A percentile compares a stretch with the other conserved stretches of the same genome.
Conservation (phyloP, 2,113 vertebrate species). For the Ophthalmolycus amberensis region DNA sequence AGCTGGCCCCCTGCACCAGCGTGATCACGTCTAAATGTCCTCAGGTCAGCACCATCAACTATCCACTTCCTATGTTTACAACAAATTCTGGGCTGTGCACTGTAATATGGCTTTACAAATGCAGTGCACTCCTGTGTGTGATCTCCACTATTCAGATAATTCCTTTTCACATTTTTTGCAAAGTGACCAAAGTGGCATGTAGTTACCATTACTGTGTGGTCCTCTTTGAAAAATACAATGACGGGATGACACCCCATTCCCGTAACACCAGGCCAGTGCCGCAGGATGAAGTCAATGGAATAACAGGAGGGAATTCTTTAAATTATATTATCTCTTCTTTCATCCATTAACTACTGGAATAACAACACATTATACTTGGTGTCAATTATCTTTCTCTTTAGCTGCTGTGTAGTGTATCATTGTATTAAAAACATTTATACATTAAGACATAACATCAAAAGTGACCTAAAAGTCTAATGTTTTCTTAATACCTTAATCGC, state of each 20-base stretch:
- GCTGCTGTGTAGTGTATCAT: constrained; percentile 53
- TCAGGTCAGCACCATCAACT: constrained; percentile 70
- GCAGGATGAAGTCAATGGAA: constrained; percentile 59
- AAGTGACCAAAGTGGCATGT: constrained; percentile 76
- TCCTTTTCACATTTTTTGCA: constrained; percentile 71
- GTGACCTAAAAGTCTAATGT: constrained; percentile 68
- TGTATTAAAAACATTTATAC: constrained; percentile 71
- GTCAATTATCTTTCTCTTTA: constrained; percentile 56
- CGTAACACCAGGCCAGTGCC: constrained; percentile 50
- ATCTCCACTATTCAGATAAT: constrained; percentile 65
- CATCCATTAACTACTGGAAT: constrained; percentile 47
- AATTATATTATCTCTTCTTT: background rate
- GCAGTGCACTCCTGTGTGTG: constrained; percentile 50
- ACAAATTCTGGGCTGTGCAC: constrained; percentile 61
- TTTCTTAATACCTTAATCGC: constrained; percentile 80
- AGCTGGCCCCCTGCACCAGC: constrained; percentile 58
- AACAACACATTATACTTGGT: constrained; percentile 65
- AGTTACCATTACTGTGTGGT: constrained; percentile 65
- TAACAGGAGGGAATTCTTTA: background rate
- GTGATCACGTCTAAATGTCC: constrained; percentile 66
- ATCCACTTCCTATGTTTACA: constrained; percentile 71
- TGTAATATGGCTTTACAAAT: constrained; percentile 52
- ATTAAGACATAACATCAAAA: constrained; percentile 61
- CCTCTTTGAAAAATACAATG: constrained; percentile 68
- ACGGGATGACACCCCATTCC: constrained; percentile 65